A percentile compares a stretch with the other conserved stretches of the same genome.
phyloP scores from a whole-genome alignment of 2,888 invertebrate species.

The Protodeltote pygarga region DNA sequence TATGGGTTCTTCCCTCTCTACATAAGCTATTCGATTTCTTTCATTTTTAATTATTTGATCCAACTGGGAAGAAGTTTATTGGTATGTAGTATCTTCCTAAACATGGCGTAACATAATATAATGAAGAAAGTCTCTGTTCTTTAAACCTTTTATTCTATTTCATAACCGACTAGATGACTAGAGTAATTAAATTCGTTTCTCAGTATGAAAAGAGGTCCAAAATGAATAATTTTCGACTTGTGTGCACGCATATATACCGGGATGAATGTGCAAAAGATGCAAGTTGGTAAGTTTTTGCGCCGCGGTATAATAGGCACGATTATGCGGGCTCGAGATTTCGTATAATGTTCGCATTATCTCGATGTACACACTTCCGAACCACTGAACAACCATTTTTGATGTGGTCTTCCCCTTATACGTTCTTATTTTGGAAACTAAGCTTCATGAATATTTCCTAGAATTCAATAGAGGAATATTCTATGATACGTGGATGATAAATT shows the following conservation, averaged over 20 bases:
- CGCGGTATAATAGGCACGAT: conserved; percentile 69
- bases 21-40: too few species aligned
- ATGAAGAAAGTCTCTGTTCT: too few species aligned
- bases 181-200: too few species aligned
- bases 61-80: too few species aligned
- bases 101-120: too few species aligned
- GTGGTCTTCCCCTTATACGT: conserved; percentile 50
- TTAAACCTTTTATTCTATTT: too few species aligned
- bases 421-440: conserved; percentile 24
- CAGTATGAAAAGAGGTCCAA: conserved; percentile 26
- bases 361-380: conserved; percentile 74
- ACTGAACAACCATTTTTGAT: conserved; percentile 64
- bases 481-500: conserved; percentile 16
- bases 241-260: conserved; percentile 52
- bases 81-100: too few species aligned
- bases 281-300: conserved; percentile 81
- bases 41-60: too few species aligned
- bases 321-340: conserved; percentile 80
- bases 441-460: conserved; percentile 45
- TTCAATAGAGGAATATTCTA: conserved; percentile 25
- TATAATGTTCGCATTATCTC: conserved; percentile 85
- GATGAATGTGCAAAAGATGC: conserved; percentile 72
- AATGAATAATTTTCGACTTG: conserved; percentile 25
- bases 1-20: too few species aligned
- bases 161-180: too few species aligned